These are phyloP conservation scores for Macaca nemestrina DNA, from an alignment of 2,113 vertebrate genomes.

Conservation along the genomic window DNA sequence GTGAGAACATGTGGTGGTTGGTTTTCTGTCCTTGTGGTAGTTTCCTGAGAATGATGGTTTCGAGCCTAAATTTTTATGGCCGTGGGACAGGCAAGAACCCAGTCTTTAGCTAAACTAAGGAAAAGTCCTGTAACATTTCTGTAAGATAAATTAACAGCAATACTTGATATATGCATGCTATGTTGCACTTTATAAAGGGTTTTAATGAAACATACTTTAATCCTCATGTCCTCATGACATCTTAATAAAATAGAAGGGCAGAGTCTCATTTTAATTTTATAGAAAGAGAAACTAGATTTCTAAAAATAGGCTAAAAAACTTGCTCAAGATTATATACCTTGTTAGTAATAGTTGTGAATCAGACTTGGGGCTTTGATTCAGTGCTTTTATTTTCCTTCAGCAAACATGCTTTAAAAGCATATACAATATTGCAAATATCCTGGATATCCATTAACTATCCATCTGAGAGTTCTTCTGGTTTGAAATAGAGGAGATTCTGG, in stretches of 20 bases:
- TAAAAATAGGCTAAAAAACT: not conserved
- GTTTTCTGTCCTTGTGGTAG: too few relatives aligned
- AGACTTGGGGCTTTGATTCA: not conserved
- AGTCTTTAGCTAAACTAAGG: too few relatives aligned
- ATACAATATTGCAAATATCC: not conserved
- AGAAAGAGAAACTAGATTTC: not conserved
- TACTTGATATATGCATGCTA: not conserved
- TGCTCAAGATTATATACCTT: not conserved
- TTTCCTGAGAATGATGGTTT: too few relatives aligned
- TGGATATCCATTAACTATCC: not conserved
- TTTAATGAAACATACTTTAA: conserved; percentile 40
- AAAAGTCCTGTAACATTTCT: not conserved
- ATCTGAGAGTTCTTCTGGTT: not conserved
- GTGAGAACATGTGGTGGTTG: too few relatives aligned
- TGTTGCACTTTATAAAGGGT: not conserved
- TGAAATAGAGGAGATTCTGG: not conserved
- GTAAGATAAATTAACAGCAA: conserved; percentile 22
- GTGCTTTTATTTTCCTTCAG: not conserved
- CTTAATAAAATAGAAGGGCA: not conserved
- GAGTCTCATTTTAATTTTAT: not conserved
- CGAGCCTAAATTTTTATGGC: too few relatives aligned
- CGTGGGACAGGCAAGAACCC: too few relatives aligned
- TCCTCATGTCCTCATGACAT: not conserved
- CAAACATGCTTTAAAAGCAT: not conserved
- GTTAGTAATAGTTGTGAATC: not conserved